phyloP scores from a whole-genome alignment of 2,797 vertebrate species.

The Poeciliopsis turneri region DNA sequence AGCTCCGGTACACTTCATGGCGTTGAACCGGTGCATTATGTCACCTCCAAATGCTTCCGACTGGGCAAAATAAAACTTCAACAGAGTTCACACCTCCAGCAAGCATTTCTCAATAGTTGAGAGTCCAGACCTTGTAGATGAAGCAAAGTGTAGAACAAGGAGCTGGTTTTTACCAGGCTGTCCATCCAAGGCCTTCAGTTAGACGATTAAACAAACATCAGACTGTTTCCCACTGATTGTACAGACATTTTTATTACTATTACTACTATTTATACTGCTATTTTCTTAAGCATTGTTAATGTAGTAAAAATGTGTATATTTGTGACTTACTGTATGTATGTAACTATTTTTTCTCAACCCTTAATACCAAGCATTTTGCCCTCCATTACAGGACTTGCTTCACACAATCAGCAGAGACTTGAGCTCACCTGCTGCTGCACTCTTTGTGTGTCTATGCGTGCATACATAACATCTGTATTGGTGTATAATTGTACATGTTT shows the following conservation, averaged over 20 bases:
- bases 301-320: not conserved
- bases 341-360: not conserved
- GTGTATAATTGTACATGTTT: conserved; percentile 41
- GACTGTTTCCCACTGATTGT: not conserved
- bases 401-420: conserved; percentile 8
- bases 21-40: too few species aligned
- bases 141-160: too few species aligned
- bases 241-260: not conserved
- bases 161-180: too few species aligned
- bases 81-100: too few species aligned
- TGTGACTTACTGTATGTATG: not conserved
- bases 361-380: not conserved
- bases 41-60: too few species aligned
- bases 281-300: not conserved
- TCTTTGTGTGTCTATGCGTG: conserved; percentile 24
- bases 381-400: not conserved
- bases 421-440: conserved; percentile 19
- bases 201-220: not conserved
- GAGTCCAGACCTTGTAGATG: too few species aligned
- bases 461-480: conserved; percentile 34
- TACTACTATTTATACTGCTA: not conserved
- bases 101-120: too few species aligned
- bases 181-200: not conserved
- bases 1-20: too few species aligned
- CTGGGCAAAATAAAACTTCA: too few species aligned